Percentiles rank a stretch among this genome's conserved stretches.
These are phyloP conservation scores for Harpagifer antarcticus DNA, from an alignment of 2,797 vertebrate genomes.

Conservation along the genomic window DNA sequence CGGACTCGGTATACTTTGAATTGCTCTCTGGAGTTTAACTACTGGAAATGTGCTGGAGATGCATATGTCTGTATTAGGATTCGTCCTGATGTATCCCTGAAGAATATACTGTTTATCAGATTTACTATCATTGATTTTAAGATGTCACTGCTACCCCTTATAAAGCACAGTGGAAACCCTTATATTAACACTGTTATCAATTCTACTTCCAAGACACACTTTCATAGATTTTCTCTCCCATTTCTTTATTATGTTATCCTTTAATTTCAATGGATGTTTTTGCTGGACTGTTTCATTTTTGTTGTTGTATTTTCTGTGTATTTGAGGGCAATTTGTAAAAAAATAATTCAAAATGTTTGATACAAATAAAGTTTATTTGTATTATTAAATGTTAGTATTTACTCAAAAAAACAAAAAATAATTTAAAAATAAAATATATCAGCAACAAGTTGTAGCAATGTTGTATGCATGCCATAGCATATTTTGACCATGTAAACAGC, in stretches of 20 bases:
- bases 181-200: background rate
- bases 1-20: too few relatives aligned
- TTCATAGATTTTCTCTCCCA: background rate
- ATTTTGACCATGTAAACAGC: slow-evolving; percentile 6
- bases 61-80: background rate
- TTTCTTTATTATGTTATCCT: background rate
- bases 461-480: background rate
- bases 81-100: background rate
- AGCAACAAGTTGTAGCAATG: background rate
- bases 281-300: background rate
- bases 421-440: too few relatives aligned
- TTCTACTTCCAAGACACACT: background rate
- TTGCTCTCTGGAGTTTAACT: background rate
- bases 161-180: background rate
- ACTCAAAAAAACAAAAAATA: too few relatives aligned
- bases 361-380: background rate
- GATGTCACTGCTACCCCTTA: background rate
- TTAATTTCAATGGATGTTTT: background rate
- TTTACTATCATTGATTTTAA: background rate
- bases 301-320: background rate
- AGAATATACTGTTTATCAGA: too few relatives aligned
- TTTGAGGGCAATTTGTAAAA: background rate
- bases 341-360: background rate
- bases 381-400: background rate
- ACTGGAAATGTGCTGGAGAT: background rate